phyloP scores from a whole-genome alignment of 2,113 vertebrate species.

The Oreochromis tanganicae region DNA sequence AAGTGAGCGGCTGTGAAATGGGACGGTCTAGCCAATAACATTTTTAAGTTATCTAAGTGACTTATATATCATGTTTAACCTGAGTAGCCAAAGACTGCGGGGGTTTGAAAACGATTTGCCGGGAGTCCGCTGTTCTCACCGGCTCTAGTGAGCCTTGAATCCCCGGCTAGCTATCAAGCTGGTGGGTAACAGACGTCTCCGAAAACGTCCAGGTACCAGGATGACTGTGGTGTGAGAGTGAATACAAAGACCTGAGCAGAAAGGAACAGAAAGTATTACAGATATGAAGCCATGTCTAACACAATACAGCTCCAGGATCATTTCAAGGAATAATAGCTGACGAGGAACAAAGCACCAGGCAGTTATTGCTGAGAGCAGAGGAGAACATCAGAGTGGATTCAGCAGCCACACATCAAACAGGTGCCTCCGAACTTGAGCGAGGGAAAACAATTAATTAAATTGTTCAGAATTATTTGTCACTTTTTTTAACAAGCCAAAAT shows the following conservation, averaged over 20 bases:
- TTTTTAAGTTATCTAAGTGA: background rate
- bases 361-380: background rate
- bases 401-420: background rate
- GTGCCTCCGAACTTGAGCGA: background rate
- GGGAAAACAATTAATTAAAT: background rate
- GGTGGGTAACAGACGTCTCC: background rate
- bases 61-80: background rate
- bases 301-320: background rate
- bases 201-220: background rate
- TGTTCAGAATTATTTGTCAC: background rate
- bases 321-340: background rate
- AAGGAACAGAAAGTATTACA: background rate
- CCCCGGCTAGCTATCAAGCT: background rate
- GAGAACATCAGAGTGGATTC: background rate
- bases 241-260: background rate
- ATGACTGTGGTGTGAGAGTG: background rate
- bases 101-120: accelerated
- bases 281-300: background rate
- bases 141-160: background rate
- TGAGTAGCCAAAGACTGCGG: background rate
- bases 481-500: background rate
- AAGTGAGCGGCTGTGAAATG: background rate
- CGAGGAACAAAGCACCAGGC: background rate
- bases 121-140: accelerated
- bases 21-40: background rate